These are phyloP conservation scores for Pseudococcus viburni DNA, from an alignment of 2,888 invertebrate genomes.

Conservation along the genomic window DNA sequence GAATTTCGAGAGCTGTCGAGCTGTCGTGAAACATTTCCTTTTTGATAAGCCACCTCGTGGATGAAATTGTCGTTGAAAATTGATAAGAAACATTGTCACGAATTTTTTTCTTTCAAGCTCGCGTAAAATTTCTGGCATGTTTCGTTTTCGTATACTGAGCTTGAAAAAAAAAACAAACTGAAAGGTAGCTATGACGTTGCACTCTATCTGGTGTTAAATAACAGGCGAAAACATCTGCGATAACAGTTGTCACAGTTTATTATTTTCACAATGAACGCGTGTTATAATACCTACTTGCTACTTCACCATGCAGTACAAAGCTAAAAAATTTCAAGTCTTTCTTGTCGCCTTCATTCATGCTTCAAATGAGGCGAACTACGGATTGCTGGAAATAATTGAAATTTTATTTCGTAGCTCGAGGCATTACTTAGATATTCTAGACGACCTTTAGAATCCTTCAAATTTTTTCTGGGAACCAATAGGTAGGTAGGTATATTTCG, in stretches of 20 bases:
- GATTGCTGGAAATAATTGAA: constrained; percentile 16
- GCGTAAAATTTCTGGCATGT: not conserved
- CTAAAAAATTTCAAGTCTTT: constrained; percentile 16
- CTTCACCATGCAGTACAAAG: not conserved
- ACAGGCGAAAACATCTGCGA: constrained; percentile 46
- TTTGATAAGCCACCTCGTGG: not conserved
- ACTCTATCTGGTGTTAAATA: constrained; percentile 43
- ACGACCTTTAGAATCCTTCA: no score
- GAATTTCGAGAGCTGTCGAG: no score
- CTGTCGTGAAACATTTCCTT: no score
- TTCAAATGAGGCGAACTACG: not conserved
- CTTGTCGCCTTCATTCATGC: constrained; percentile 8
- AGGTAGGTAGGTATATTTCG: no score
- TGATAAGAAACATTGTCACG: not conserved
- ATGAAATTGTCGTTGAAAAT: not conserved
- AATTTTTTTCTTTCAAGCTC: not conserved
- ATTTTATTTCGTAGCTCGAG: not conserved
- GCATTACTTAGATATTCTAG: no score
- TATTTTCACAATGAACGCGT: constrained; percentile 45
- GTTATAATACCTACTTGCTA: constrained; percentile 11
- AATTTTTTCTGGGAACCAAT: no score
- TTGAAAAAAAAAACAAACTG: not conserved
- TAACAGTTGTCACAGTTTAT: constrained; percentile 49
- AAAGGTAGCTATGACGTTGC: constrained; percentile 29
- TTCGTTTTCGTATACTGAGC: not conserved